phyloP scores from a whole-genome alignment of 2,797 vertebrate species.

The Danio kyathit region DNA sequence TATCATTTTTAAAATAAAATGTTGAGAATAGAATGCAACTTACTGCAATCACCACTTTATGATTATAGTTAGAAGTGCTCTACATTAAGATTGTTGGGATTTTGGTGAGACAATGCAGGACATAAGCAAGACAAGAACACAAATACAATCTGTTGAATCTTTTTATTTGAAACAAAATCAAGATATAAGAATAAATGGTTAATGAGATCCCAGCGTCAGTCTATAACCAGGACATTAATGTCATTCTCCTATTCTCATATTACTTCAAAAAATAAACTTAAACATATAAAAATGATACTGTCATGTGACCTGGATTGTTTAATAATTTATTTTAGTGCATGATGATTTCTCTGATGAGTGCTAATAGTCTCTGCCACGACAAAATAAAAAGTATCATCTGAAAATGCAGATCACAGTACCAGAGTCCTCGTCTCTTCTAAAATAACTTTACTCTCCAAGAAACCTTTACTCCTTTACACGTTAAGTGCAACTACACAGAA shows the following conservation, averaged over 20 bases:
- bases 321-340: background rate
- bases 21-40: too few species aligned
- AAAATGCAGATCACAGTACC: conserved; percentile 6
- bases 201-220: conserved; percentile 58
- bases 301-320: background rate
- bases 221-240: conserved; percentile 47
- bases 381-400: conserved; percentile 2
- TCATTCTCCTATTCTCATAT: background rate
- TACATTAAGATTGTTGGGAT: too few species aligned
- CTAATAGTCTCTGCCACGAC: conserved; percentile 2
- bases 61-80: too few species aligned
- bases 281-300: conserved; percentile 41
- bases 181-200: conserved; percentile 57
- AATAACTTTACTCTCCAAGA: background rate
- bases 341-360: background rate
- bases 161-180: conserved; percentile 51
- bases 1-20: too few species aligned
- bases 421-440: background rate
- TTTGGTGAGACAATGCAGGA: background rate
- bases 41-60: too few species aligned
- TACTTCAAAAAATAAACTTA: conserved; percentile 17
- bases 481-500: background rate
- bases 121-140: background rate
- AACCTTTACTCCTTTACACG: background rate
- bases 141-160: background rate